Base-by-base conservation (phyloP, 2,797 vertebrate species). In the Acestrorhynchus altus region DNA sequence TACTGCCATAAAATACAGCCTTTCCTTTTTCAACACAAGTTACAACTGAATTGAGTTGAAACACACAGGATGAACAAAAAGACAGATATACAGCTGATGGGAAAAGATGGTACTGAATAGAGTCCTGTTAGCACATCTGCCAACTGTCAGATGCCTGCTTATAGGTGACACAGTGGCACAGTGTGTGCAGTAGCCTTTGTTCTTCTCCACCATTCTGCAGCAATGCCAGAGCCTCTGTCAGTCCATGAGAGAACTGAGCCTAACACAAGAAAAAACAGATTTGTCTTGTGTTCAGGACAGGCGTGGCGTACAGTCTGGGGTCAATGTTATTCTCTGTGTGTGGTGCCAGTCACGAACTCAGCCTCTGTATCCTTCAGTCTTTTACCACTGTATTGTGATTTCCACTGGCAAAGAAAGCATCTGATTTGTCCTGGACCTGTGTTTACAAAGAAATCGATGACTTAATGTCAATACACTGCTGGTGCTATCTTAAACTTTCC, bases 91-190 rank as follows among this genome's bases (percentile, higher is more conserved):
- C 6, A 59, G 56, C 60, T 51, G 59, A 73, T 75, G 60, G 18
- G 42, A 51, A 67, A 60, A 76, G 40, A 72, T 47, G 68, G 71
- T 28, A 31, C 11, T 57, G 15, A 79, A 63, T 49, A 60, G 54
- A 39, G 24, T 52, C 75, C 44, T 71, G 68, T 78, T 76, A 73
- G 59, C 51, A 74, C 51, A 70, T 79, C 71, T 76, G 60, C 46
- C 60, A 51, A 22, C 57, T 76, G 74, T 72, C 63, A 59, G 56
- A n/a, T 35, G 68, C 20, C 8, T 75, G 56, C 68, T 22, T 74
- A 54, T 44, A 12, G 42, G 64, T 39, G 60, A 69, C 77, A 77
- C 46, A 47, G 71, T n/a, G 52, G 64, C 77, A 77, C 28, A 65
- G 49, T 60, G 46, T 72, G 18, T 72, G 60, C 20, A 63, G 59